phyloP scores from a whole-genome alignment of 2,797 vertebrate species.

The Champsocephalus esox region DNA sequence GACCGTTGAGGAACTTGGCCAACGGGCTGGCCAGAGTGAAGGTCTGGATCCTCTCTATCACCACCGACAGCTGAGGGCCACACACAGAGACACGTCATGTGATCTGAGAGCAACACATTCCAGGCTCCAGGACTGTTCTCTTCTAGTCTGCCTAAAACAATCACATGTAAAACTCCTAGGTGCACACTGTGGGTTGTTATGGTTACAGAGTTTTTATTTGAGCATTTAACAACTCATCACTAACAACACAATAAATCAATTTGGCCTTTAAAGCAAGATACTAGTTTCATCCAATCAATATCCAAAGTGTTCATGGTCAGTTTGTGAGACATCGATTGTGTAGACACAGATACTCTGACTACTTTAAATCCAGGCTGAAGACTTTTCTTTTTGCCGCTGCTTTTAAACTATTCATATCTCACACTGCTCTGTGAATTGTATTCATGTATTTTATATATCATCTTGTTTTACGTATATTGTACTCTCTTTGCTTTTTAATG shows the following conservation, averaged over 20 bases:
- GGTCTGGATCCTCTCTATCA: slow-evolving; percentile 90
- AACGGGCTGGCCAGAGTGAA: slow-evolving; percentile 94
- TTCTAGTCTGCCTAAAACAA: neutral
- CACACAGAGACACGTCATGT: slow-evolving; percentile 5
- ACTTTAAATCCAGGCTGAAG: too few species aligned
- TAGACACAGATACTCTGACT: neutral
- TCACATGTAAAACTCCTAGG: neutral
- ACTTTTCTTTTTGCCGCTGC: too few species aligned
- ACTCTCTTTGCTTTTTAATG: too few species aligned
- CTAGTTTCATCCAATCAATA: too few species aligned
- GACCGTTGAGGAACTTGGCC: slow-evolving; percentile 95
- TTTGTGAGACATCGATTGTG: neutral
- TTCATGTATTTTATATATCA: too few species aligned
- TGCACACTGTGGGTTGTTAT: neutral
- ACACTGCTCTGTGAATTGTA: too few species aligned
- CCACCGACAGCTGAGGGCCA: slow-evolving; percentile 87
- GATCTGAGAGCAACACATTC: neutral
- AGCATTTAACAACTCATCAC: neutral
- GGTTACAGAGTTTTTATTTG: neutral
- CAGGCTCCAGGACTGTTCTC: neutral
- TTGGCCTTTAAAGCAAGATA: neutral
- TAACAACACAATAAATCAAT: neutral
- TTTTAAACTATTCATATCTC: too few species aligned
- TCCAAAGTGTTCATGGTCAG: neutral
- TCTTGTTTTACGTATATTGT: too few species aligned